Base-by-base conservation (phyloP, 2,888 invertebrate species). In the Gastracanthus pulcherrimus region DNA sequence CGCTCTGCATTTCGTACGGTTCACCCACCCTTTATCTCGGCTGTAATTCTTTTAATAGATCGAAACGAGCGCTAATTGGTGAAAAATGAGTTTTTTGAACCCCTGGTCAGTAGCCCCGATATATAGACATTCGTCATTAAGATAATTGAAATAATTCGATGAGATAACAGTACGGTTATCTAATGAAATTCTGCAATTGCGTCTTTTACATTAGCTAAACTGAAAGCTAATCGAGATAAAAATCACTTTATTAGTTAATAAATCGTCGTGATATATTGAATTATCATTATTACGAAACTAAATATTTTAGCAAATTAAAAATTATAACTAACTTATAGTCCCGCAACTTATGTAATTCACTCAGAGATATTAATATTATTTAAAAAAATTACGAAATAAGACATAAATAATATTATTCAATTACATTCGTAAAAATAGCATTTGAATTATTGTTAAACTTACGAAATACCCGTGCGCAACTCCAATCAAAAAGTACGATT, bases 51-150 rank as follows among this genome's bases (percentile, higher is more conserved):
- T 64, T 79, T 74, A 74, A 79, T 74, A 74, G 66, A 74, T 79
- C 45, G 67, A 36, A 79, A 79, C 74, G 67, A 79, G 36, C 19
- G 48, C 34, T 67, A 74, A 79, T 79, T 79, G 67, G 23, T 79
- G 67, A 79, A 67, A 74, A 60, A 79, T 79, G 74, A 48, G 78
- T 66, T 72, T 79, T 79, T 79, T 79, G 55, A 66, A 72, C 72
- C 72, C 41, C 29, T n/a, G n/a, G 38, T 16, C 55, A 23, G 23
- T 58, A n/a, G 62, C 11, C 19, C 31, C n/a, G n/a, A n/a, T n/a
- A n/a, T n/a, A n/a, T n/a, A 36, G 60, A 51, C 13, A 51, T 41
- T 72, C 45, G 62, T 55, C 60, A 34, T 64, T 60, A 31, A 62
- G 41, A 64, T 75, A 48, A 51, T 38, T 41, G 23, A 55, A 34